Evolutionary conservation across 1,140 invertebrate species (phyloP), one percentile per base, ranked within the genome.

Genomic region (Apocrypta bakeri): DNA sequence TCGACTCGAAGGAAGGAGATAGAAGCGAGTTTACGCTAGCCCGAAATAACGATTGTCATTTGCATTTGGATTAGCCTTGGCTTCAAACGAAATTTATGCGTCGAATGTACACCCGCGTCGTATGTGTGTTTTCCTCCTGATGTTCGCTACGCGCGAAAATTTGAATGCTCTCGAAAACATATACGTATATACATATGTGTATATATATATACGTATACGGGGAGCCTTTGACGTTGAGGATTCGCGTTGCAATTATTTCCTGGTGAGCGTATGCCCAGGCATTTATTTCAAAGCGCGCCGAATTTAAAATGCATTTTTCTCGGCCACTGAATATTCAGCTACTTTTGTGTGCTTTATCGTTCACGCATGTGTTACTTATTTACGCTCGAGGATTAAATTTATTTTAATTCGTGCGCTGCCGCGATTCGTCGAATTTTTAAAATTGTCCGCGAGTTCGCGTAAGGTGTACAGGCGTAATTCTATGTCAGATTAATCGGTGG

Each of bases 61-160:
- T 78, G 76, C 63, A 78, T 78, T 37, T 68, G 63, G 76, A 78
- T 78, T 78, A 78, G 63, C 76, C 64, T 29, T 48, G 76, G 25
- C 64, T 27, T 78, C 76, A 78, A 78, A 78, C 76, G 76, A 40
- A 78, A 78, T 78, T 78, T 78, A 78, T 78, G 76, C 76, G 37
- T 29, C 48, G 48, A 56, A 56, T 3, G 42, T 14, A 42, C 40
- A 1, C 9, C 40, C 42, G 17, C 21, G 33, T 37, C 24, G 56
- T n/a, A 24, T 21, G 42, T 63, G 64, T 68, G 61, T 66, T 75
- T 61, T 61, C 73, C 48, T 25, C n/a, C n/a, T 12, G 33, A 12
- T 73, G 3, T 17, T 29, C 48, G 42, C 4, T 6, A 21, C 31
- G 27, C 1, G 48, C 14, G 27, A n/a, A 75, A 75, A 75, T 75